Evolutionary conservation across 37 sponge, comb jelly and placozoan genomes (phyloP).

Genomic region (Aphrocallistes beatrix): DNA sequence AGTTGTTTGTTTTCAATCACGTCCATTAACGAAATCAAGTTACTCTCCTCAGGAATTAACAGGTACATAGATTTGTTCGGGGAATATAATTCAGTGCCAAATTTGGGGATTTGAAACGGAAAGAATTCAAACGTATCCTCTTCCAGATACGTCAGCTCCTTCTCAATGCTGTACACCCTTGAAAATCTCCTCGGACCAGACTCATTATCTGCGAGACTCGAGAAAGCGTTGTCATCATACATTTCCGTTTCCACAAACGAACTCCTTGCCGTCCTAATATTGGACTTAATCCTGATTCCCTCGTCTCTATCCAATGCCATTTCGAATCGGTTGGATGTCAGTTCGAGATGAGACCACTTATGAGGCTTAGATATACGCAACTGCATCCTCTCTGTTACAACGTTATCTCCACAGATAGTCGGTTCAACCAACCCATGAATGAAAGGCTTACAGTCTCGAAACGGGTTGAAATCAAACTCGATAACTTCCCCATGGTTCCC

Average conservation of each 20-base stretch:
- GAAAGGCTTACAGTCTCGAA: background rate
- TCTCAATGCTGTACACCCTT: background rate
- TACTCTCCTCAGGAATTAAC: background rate
- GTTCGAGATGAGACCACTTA: background rate
- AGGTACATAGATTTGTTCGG: background rate
- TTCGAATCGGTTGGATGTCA: background rate
- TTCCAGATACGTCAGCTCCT: background rate
- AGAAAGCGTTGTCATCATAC: background rate
- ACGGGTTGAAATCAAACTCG: background rate
- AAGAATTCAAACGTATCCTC: constrained; percentile 11
- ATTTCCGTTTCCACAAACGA: background rate
- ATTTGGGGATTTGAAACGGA: constrained; percentile 4
- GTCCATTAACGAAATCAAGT: background rate
- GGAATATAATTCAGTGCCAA: background rate
- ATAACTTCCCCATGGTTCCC: background rate
- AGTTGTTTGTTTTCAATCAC: background rate
- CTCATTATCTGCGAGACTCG: background rate
- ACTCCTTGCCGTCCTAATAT: background rate
- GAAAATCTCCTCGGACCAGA: background rate
- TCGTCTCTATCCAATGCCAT: background rate
- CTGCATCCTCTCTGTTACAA: background rate
- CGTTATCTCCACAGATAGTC: background rate
- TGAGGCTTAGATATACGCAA: background rate
- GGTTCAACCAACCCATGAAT: background rate
- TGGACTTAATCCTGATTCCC: background rate